These are phyloP conservation scores for Melitaea athalia DNA, from an alignment of 2,888 invertebrate species.

Conservation along the genomic window DNA sequence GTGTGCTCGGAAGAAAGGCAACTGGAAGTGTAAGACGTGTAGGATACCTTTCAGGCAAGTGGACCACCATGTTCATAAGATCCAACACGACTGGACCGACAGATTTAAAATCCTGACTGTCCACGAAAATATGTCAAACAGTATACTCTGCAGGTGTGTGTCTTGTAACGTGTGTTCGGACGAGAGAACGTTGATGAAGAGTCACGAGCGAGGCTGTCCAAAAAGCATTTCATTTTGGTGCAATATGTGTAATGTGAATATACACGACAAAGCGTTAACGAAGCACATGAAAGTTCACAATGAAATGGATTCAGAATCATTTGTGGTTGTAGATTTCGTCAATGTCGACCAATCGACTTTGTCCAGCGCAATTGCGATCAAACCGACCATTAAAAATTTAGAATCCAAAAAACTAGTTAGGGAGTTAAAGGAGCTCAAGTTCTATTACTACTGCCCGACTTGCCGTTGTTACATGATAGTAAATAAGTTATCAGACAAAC, in stretches of 20 bases:
- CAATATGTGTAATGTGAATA: conserved; percentile 42
- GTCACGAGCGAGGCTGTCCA: conserved; percentile 44
- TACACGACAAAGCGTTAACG: conserved; percentile 26
- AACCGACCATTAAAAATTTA: no score
- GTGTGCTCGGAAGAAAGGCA: conserved; percentile 27
- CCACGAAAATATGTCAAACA: conserved; percentile 40
- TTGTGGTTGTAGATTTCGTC: conserved; percentile 24
- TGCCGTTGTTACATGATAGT: conserved; percentile 39
- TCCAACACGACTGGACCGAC: conserved; percentile 49
- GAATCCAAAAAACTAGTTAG: no score
- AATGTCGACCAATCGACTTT: conserved; percentile 3
- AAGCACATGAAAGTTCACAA: conserved; percentile 43
- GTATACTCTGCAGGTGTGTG: conserved; percentile 49
- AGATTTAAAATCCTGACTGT: conserved; percentile 49
- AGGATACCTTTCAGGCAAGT: conserved; percentile 42
- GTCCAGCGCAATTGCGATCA: no score
- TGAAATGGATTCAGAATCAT: conserved; percentile 15
- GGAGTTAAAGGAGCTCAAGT: no score
- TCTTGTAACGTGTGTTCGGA: conserved; percentile 51
- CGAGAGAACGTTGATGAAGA: conserved; percentile 43
- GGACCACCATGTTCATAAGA: conserved; percentile 45
- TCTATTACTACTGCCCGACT: conserved; percentile 37
- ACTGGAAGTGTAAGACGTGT: conserved; percentile 45
- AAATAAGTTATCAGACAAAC: conserved; percentile 32
- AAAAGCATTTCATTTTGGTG: conserved; percentile 39